Percentiles rank a stretch among this genome's conserved stretches.
Evolutionary conservation across 2,113 vertebrate genomes (phyloP).

Genomic region (Mobula hypostoma): DNA sequence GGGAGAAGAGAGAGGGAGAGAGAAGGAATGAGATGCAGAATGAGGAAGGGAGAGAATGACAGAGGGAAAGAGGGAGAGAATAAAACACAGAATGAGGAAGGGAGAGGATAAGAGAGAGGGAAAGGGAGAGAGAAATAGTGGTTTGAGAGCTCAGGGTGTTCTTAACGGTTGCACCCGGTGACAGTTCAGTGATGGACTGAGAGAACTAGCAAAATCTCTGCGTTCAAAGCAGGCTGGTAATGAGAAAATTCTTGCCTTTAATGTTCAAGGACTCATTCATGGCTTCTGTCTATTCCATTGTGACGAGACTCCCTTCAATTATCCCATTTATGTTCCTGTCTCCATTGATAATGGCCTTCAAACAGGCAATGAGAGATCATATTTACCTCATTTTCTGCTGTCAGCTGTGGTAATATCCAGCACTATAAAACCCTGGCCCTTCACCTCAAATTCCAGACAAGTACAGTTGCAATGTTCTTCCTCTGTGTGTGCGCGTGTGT

Average conservation of each 20-base stretch:
- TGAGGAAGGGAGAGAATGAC: too few species aligned
- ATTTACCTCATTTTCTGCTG: slow-evolving; percentile 13
- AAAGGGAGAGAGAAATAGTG: slow-evolving; percentile 46
- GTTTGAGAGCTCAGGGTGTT: slow-evolving; percentile 47
- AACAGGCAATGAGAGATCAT: slow-evolving; percentile 24
- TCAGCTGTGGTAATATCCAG: neutral
- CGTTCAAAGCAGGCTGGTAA: slow-evolving; percentile 73
- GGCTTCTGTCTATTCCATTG: slow-evolving; percentile 39
- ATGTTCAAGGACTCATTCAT: slow-evolving; percentile 56
- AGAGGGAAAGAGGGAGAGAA: slow-evolving; percentile 45
- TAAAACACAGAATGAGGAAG: slow-evolving; percentile 36
- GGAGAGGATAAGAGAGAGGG: slow-evolving; percentile 43
- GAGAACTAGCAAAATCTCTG: slow-evolving; percentile 45
- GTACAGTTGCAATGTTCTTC: neutral
- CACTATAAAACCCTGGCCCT: neutral
- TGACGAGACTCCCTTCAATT: slow-evolving; percentile 30
- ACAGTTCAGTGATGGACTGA: slow-evolving; percentile 68
- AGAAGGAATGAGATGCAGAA: too few species aligned
- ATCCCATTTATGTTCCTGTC: slow-evolving; percentile 9
- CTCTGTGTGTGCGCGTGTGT: neutral
- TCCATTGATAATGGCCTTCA: slow-evolving; percentile 8
- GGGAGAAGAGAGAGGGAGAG: too few species aligned
- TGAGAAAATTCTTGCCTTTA: slow-evolving; percentile 69
- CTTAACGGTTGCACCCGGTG: slow-evolving; percentile 60
- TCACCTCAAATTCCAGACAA: slow-evolving; percentile 16